Conservation (phyloP, 35 echinoderm and acorn worm species). For the Eucidaris tribuloides region DNA sequence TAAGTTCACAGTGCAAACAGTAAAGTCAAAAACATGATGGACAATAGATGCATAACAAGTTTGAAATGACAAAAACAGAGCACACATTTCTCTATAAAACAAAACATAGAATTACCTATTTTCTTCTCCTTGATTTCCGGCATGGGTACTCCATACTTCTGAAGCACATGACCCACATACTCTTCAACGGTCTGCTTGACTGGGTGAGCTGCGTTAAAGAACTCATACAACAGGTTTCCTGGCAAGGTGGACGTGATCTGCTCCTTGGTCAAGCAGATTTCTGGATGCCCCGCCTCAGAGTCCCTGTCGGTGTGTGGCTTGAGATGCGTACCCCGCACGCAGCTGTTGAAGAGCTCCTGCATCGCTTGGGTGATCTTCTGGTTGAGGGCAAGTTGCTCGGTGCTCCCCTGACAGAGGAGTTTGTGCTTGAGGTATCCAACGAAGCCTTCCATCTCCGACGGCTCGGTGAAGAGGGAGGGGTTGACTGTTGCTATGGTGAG, state of each 20-base stretch:
- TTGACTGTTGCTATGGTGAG: constrained; percentile 63
- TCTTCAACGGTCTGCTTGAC: constrained; percentile 56
- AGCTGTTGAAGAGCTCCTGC: constrained; percentile 74
- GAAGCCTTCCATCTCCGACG: constrained; percentile 31
- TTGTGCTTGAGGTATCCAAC: constrained; percentile 57
- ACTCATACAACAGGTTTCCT: constrained; percentile 59
- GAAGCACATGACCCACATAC: constrained; percentile 45
- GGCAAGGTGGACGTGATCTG: constrained; percentile 60
- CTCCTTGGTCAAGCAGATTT: constrained; percentile 53
- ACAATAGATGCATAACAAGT: no score
- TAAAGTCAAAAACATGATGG: no score
- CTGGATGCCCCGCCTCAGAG: constrained; percentile 5
- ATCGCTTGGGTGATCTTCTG: constrained; percentile 8
- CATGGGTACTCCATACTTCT: constrained; percentile 58
- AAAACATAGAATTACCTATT: constrained; percentile 6
- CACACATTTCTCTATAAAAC: no score
- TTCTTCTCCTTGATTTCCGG: constrained; percentile 34
- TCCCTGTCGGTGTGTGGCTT: constrained; percentile 39
- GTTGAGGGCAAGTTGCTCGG: constrained; percentile 17
- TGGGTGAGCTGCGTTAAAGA: constrained; percentile 43
- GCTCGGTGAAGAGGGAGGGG: constrained; percentile 45
- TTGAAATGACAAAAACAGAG: no score
- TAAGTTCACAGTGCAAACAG: no score
- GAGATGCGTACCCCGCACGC: constrained; percentile 33
- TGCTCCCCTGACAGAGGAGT: constrained; percentile 23